Evolutionary conservation across 2,113 vertebrate species (phyloP).

Genomic region (Zapornia atra): DNA sequence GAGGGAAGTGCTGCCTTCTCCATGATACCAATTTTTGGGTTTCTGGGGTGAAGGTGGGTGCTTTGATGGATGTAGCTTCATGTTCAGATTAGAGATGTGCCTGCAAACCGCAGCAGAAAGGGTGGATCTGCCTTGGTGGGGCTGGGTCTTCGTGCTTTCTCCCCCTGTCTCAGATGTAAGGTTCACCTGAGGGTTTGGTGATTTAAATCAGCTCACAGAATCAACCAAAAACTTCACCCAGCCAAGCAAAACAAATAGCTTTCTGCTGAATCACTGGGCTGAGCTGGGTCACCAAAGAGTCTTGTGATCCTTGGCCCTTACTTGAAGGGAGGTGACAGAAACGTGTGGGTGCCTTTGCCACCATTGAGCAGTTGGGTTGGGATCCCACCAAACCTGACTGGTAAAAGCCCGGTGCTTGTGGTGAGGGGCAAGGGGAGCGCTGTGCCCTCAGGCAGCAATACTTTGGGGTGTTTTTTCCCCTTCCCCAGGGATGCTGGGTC

Average conservation of each 20-base stretch:
- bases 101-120: not conserved
- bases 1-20: not conserved
- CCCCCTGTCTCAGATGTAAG: not conserved
- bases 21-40: not conserved
- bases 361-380: rapidly evolving
- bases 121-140: not conserved
- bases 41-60: not conserved
- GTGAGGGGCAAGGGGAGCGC: not conserved
- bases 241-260: not conserved
- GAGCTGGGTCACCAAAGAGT: not conserved
- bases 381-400: not conserved
- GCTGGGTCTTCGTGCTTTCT: not conserved
- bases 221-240: not conserved
- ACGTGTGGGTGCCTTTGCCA: not conserved
- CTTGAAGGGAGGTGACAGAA: not conserved
- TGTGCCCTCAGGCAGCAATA: not conserved
- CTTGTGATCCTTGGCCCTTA: not conserved
- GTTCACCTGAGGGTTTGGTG: not conserved
- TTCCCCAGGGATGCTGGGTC: not conserved
- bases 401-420: not conserved
- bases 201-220: not conserved
- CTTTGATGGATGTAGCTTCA: not conserved
- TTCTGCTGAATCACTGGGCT: not conserved
- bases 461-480: not conserved
- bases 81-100: not conserved